A percentile compares a stretch with the other conserved stretches of the same genome.
These are phyloP conservation scores for Variabilichromis moorii DNA, from an alignment of 2,113 vertebrate species.

Conservation along the genomic window DNA sequence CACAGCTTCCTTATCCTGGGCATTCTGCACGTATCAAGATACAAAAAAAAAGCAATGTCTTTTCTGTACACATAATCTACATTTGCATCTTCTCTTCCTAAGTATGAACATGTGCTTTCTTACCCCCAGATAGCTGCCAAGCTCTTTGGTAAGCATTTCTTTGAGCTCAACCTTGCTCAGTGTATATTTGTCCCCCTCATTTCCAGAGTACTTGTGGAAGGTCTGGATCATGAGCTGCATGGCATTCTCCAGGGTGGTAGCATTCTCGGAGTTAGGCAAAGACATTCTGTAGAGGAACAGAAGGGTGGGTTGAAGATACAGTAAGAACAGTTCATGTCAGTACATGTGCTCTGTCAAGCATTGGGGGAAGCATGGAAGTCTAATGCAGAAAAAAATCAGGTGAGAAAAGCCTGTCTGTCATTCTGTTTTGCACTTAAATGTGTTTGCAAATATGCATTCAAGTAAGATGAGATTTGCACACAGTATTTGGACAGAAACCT, in stretches of 20 bases:
- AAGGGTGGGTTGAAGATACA: background rate
- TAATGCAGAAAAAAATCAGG: background rate
- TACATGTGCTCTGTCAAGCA: background rate
- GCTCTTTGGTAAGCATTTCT: slow-evolving; percentile 75
- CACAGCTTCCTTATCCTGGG: slow-evolving; percentile 74
- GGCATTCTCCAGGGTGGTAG: slow-evolving; percentile 73
- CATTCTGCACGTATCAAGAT: slow-evolving; percentile 50
- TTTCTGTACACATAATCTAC: background rate
- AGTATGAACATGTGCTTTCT: background rate
- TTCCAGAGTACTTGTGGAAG: slow-evolving; percentile 83
- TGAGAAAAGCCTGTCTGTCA: background rate
- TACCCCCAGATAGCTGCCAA: slow-evolving; percentile 72
- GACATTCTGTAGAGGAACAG: slow-evolving; percentile 57
- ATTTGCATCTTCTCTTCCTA: background rate
- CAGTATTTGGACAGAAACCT: background rate
- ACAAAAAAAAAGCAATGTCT: background rate
- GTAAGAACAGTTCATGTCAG: background rate
- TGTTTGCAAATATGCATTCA: background rate
- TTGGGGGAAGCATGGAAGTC: background rate
- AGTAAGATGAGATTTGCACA: background rate
- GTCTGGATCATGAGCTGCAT: slow-evolving; percentile 81
- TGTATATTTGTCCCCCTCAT: slow-evolving; percentile 81
- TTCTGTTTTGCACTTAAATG: background rate
- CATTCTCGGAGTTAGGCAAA: slow-evolving; percentile 57
- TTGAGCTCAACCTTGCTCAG: slow-evolving; percentile 78